Base-by-base conservation (phyloP, 2,113 vertebrate species). In the Erinaceus europaeus region DNA sequence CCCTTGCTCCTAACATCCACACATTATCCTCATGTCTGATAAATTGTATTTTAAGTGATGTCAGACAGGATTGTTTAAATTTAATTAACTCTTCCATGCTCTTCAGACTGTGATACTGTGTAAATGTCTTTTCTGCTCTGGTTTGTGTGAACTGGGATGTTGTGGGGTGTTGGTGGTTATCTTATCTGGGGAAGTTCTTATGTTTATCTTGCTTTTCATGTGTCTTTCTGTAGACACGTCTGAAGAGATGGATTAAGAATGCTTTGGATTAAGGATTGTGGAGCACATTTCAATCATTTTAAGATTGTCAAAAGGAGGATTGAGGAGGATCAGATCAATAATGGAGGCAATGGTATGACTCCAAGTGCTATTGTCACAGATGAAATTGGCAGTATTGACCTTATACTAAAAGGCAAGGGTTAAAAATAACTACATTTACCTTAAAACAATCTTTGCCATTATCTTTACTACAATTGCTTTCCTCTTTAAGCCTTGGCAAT, bases 191-290 rank as follows among this genome's bases (percentile, higher is more conserved):
- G 97, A 96, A 98, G 93, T 96, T 98, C 97, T 98, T 98, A 96
- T 98, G 97, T 98, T 99, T 98, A 98, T 98, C 98, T 99, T 99
- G 98, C 98, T 98, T 99, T 99, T 98, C 98, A 96, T 99, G 98
- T 99, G 99, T 99, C 98, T 99, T 99, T 98, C 99, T 99, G 98
- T 99, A 99, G 98, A 99, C 98, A 98, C 98, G 98, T 98, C 98
- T 98, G 98, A 98, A 98, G 98, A 98, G 98, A 99, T 99, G 98
- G 98, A 99, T 99, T 98, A 99, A 99, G 98, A 98, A 99, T 98
- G 98, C 98, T 99, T 99, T 99, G 98, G 98, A 99, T 99, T 99
- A 99, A 99, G 98, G 98, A 99, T 99, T 99, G 97, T 98, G 98
- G 98, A 99, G 98, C 98, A 99, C 98, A 99, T 98, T 98, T 98